These are phyloP conservation scores for Meandrina meandrites DNA, from an alignment of 92 coral and sea anemone species.

Conservation along the genomic window DNA sequence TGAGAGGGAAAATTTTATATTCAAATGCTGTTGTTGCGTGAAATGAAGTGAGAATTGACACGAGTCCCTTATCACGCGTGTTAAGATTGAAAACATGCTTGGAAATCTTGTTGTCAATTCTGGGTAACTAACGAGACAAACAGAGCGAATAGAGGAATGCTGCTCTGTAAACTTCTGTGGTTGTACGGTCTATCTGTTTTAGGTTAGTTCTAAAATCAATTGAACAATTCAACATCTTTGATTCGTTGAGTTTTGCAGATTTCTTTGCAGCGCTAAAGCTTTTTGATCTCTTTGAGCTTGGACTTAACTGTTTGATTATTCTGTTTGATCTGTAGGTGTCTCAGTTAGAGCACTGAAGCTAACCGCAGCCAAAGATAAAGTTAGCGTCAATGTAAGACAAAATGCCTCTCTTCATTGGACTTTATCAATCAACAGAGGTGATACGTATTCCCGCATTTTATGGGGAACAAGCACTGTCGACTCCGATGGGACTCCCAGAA, in stretches of 20 bases:
- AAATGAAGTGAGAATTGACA: conserved; percentile 1
- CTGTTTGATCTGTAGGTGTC: conserved; percentile 45
- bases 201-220: conserved; percentile 13
- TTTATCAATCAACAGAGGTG: conserved; percentile 37
- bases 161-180: conserved; percentile 31
- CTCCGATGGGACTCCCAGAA: background rate
- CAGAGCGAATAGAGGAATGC: conserved; percentile 2
- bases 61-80: conserved; percentile 1
- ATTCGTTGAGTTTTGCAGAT: background rate
- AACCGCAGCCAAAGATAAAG: conserved; percentile 42
- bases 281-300: conserved; percentile 1
- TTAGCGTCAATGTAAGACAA: conserved; percentile 64
- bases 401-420: conserved; percentile 73
- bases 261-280: background rate
- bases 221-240: background rate
- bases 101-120: conserved; percentile 8
- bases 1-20: background rate
- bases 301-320: conserved; percentile 11
- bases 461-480: conserved; percentile 69
- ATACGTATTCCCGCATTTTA: conserved; percentile 18
- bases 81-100: conserved; percentile 2
- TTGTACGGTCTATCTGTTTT: conserved; percentile 1
- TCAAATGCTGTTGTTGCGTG: conserved; percentile 18
- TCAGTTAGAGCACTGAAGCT: conserved; percentile 45
- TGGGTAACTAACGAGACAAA: background rate